Conservation (phyloP, 2,888 invertebrate genomes). For the Caradrina kadenii region DNA sequence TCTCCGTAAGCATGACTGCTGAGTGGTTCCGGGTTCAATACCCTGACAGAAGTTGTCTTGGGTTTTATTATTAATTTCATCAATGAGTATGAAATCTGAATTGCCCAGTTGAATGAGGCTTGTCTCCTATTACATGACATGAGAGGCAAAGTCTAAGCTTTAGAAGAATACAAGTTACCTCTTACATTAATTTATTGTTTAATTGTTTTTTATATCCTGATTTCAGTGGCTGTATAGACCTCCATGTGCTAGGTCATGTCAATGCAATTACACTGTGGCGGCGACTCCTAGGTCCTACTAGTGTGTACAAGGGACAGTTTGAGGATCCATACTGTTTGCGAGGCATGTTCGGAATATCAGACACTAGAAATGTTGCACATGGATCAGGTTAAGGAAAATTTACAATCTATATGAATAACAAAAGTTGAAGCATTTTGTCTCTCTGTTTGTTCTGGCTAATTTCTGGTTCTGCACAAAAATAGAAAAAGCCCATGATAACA, state of each 20-base stretch:
- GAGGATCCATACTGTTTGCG: slow-evolving; percentile 94
- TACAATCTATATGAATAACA: not conserved
- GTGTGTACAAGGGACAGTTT: slow-evolving; percentile 95
- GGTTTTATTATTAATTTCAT: not conserved
- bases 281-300: slow-evolving; percentile 96
- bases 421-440: too few species aligned
- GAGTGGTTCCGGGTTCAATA: not conserved
- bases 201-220: not conserved
- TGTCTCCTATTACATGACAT: not conserved
- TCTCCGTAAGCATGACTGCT: too few species aligned
- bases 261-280: slow-evolving; percentile 96
- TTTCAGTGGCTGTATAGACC: slow-evolving; percentile 95
- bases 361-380: slow-evolving; percentile 98
- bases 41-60: not conserved
- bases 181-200: too few species aligned
- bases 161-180: too few species aligned
- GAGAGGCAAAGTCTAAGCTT: not conserved
- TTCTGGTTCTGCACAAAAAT: too few species aligned
- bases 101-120: not conserved
- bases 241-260: slow-evolving; percentile 94
- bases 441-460: too few species aligned
- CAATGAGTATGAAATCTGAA: not conserved
- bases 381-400: slow-evolving; percentile 94
- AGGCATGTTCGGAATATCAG: slow-evolving; percentile 96
- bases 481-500: too few species aligned